Evolutionary conservation across 2,113 vertebrate genomes (phyloP), one percentile per base, ranked within the genome.

Genomic region (Neodontobutis hainanensis): DNA sequence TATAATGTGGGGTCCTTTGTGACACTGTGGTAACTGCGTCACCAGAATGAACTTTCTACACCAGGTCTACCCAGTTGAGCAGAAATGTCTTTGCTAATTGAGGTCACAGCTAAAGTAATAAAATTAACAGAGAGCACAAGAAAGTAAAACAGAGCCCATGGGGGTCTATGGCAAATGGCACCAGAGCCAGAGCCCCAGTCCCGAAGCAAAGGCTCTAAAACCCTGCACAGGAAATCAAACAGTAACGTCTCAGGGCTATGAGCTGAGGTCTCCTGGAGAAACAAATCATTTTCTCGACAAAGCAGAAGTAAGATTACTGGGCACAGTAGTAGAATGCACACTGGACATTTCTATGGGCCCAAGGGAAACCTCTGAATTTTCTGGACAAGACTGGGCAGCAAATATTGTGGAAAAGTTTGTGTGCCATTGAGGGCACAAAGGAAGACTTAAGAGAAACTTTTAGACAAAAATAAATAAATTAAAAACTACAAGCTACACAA

Each of bases 91-190:
- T 83, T 82, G 68, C 90, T 92, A 92, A 93, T 91, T 90, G 87
- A 90, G 91, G 91, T 91, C 89, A 88, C 75, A 90, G 85, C 10
- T 58, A 91, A 90, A 86, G 85, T 81, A 90, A 89, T 88, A 81
- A 90, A 92, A 92, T 91, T 90, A 92, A 85, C 77, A 77, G 73
- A 82, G 82, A 81, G 78, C 69, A 73, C 73, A 86, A 77, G 83
- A 89, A 87, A 78, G 73, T 84, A 77, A 83, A 87, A 70, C 65
- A 66, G 60, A 80, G 80, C 77, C 83, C 74, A 60, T 67, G 75
- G 85, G 85, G 87, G 83, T 78, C 68, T 75, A n/a, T 66, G 81
- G 78, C 81, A 75, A 82, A 83, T 82, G 78, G 75, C 77, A 78
- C 75, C 47, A 27, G 73, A 84, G 75, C 69, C 83, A 80, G 81